phyloP scores from a whole-genome alignment of 2,113 vertebrate species.

The Zosterops hypoxanthus region DNA sequence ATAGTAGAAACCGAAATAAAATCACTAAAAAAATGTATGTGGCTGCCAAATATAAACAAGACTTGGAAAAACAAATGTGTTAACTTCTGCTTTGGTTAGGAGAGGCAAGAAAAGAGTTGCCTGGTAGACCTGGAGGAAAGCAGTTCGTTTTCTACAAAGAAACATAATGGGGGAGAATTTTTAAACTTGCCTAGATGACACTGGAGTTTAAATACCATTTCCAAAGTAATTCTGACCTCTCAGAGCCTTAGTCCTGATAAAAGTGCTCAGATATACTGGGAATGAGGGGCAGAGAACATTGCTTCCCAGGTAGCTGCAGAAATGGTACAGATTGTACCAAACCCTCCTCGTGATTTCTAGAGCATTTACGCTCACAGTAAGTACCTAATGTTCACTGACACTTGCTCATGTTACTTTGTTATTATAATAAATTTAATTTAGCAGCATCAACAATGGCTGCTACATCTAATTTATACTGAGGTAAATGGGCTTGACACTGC shows the following conservation, averaged over 20 bases:
- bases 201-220: background rate
- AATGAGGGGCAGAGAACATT: background rate
- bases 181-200: background rate
- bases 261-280: background rate
- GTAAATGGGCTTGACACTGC: background rate
- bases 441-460: background rate
- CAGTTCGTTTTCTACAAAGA: background rate
- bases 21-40: background rate
- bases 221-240: background rate
- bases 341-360: background rate
- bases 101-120: background rate
- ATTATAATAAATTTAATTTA: conserved; percentile 14
- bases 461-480: background rate
- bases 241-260: background rate
- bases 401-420: background rate
- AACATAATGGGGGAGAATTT: background rate
- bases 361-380: background rate
- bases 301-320: background rate
- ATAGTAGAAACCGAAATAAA: background rate
- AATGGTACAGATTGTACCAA: background rate
- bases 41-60: background rate
- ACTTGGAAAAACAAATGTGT: background rate
- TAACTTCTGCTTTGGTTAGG: background rate
- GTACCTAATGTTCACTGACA: background rate
- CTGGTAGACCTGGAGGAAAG: background rate